Conservation (phyloP, 2,888 invertebrate genomes). For the Lampropteryx suffumata region DNA sequence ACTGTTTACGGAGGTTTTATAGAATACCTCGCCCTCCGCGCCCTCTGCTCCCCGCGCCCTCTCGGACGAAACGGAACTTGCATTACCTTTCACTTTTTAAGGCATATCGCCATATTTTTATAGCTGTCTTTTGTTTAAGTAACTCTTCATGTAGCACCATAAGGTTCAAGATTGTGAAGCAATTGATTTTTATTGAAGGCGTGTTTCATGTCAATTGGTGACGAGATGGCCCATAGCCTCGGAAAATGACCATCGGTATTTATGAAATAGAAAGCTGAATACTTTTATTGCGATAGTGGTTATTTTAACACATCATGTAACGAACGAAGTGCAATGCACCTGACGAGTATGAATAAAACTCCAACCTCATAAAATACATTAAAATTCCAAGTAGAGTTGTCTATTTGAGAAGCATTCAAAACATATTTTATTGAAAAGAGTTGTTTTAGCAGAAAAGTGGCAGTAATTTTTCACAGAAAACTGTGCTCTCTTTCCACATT, state of each 20-base stretch:
- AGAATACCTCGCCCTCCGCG: slow-evolving; percentile 8
- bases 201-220: slow-evolving; percentile 21
- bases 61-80: slow-evolving; percentile 48
- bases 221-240: slow-evolving; percentile 23
- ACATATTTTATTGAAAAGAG: too few species aligned
- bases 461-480: too few species aligned
- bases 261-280: slow-evolving; percentile 15
- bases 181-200: slow-evolving; percentile 22
- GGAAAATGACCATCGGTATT: slow-evolving; percentile 10
- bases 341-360: too few species aligned
- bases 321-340: too few species aligned
- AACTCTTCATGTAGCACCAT: background rate
- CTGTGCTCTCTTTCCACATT: too few species aligned
- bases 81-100: slow-evolving; percentile 53
- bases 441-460: too few species aligned
- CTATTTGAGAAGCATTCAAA: too few species aligned
- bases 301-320: background rate
- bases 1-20: slow-evolving; percentile 8
- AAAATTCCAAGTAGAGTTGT: too few species aligned
- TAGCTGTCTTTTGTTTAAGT: background rate
- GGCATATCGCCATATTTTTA: slow-evolving; percentile 28
- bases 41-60: too few species aligned
- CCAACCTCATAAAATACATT: too few species aligned
- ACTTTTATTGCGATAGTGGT: slow-evolving; percentile 1
- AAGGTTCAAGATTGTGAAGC: slow-evolving; percentile 20